These are phyloP conservation scores for Stichodactyla helianthus DNA, from an alignment of 64 coral and sea anemone species.

Conservation along the genomic window DNA sequence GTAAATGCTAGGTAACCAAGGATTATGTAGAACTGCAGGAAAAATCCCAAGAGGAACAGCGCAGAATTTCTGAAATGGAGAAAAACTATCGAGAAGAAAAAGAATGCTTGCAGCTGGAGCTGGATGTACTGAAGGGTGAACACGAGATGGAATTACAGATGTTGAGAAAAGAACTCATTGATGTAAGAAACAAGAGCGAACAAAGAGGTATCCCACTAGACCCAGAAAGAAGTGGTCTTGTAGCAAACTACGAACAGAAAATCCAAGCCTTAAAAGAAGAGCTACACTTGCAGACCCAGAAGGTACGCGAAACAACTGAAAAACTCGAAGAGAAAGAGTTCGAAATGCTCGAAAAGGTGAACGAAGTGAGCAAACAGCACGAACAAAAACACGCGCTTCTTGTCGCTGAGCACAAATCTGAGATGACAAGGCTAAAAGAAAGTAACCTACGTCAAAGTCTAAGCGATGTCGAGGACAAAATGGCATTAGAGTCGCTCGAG, in stretches of 20 bases:
- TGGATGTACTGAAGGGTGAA: slow-evolving; percentile 71
- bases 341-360: slow-evolving; percentile 68
- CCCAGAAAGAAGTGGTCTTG: slow-evolving; percentile 24
- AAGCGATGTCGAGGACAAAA: neutral
- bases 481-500: slow-evolving; percentile 18
- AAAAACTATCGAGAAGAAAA: slow-evolving; percentile 42
- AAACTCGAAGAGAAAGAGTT: slow-evolving; percentile 88
- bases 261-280: slow-evolving; percentile 51
- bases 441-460: slow-evolving; percentile 4
- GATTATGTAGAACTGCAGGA: slow-evolving; percentile 69
- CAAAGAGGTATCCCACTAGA: slow-evolving; percentile 23
- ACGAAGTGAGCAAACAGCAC: slow-evolving; percentile 42
- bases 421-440: slow-evolving; percentile 29
- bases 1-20: slow-evolving; percentile 38
- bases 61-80: slow-evolving; percentile 71
- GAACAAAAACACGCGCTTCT: slow-evolving; percentile 46
- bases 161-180: slow-evolving; percentile 67
- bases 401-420: slow-evolving; percentile 25
- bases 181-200: slow-evolving; percentile 34
- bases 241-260: slow-evolving; percentile 61
- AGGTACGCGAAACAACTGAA: slow-evolving; percentile 40
- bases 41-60: slow-evolving; percentile 57
- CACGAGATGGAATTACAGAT: slow-evolving; percentile 67
- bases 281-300: slow-evolving; percentile 51
- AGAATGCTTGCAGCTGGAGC: slow-evolving; percentile 56